Conservation (phyloP, 2,888 invertebrate genomes). For the Sarcophaga variegata region DNA sequence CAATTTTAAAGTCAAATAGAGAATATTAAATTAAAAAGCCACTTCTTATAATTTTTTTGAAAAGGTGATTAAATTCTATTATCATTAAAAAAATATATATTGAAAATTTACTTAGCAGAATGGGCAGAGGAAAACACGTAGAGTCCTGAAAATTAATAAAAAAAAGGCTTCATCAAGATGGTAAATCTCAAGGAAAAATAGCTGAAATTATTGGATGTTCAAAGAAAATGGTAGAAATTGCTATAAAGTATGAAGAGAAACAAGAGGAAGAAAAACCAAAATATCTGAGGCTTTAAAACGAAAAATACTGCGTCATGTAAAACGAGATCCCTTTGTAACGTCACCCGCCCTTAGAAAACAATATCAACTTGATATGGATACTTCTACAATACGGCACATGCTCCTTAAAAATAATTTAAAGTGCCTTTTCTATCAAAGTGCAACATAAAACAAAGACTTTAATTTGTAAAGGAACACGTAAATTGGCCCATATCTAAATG, state of each 20-base stretch:
- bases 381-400: constrained; percentile 45
- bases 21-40: constrained; percentile 28
- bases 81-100: neutral
- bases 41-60: constrained; percentile 18
- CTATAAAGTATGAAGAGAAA: constrained; percentile 28
- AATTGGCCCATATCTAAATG: too few relatives aligned
- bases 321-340: constrained; percentile 35
- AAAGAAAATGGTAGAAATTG: constrained; percentile 33
- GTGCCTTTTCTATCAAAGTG: too few relatives aligned
- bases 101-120: constrained; percentile 18
- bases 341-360: constrained; percentile 37
- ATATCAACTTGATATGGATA: constrained; percentile 35
- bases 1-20: constrained; percentile 15
- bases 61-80: constrained; percentile 9
- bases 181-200: too few relatives aligned
- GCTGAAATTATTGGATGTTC: neutral
- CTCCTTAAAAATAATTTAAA: constrained; percentile 32
- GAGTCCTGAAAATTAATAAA: too few relatives aligned
- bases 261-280: constrained; percentile 38
- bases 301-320: constrained; percentile 39
- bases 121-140: constrained; percentile 3
- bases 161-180: too few relatives aligned
- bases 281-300: constrained; percentile 41
- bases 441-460: too few relatives aligned
- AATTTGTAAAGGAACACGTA: too few relatives aligned